Conservation (phyloP, 2,797 vertebrate species). For the Cuniculus paca region DNA sequence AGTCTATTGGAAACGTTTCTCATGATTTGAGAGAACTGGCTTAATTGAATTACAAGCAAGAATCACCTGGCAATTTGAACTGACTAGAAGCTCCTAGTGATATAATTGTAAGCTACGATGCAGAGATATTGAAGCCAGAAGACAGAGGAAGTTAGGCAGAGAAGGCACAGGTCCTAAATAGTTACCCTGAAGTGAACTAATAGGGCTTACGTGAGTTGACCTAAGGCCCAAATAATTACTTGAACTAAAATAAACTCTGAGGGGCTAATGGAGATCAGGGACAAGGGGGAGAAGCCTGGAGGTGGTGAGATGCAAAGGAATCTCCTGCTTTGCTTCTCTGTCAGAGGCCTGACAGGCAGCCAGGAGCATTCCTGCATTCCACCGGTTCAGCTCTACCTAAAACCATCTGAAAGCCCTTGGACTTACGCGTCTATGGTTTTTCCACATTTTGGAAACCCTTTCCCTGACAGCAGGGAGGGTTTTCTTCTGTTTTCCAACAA, state of each 20-base stretch:
- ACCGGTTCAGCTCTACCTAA: not conserved
- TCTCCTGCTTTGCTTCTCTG: not conserved
- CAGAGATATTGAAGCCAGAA: too few species aligned
- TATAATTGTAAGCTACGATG: too few species aligned
- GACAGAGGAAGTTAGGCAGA: too few species aligned
- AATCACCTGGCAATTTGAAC: not conserved
- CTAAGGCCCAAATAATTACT: too few species aligned
- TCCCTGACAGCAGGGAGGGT: too few species aligned
- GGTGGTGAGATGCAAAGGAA: not conserved
- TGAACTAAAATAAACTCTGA: too few species aligned
- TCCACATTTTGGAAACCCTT: too few species aligned
- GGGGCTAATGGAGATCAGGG: not conserved
- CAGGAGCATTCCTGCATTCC: not conserved
- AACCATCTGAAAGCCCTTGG: not conserved
- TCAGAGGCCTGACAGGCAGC: too few species aligned
- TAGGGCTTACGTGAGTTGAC: not conserved
- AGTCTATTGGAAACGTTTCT: not conserved
- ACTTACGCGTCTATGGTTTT: not conserved
- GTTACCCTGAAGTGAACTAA: not conserved
- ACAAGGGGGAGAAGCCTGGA: not conserved
- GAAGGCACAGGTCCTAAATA: not conserved
- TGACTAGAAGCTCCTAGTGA: not conserved
- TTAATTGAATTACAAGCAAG: not conserved
- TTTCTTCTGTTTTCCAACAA: not conserved
- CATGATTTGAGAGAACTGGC: not conserved